Conservation (phyloP, 2,113 vertebrate species). For the Progne subis region DNA sequence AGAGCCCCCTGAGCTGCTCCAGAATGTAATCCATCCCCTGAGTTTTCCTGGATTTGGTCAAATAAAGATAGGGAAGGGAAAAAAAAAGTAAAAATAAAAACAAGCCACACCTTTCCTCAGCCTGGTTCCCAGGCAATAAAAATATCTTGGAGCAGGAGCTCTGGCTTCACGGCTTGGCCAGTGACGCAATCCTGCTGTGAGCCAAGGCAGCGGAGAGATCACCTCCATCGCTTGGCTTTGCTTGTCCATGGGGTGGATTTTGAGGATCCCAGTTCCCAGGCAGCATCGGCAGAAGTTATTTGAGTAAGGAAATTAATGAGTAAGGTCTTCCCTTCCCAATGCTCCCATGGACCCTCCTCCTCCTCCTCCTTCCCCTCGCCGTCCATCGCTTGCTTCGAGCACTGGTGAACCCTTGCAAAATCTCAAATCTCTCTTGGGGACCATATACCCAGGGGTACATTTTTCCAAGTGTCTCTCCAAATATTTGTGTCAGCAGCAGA, state of each 20-base stretch:
- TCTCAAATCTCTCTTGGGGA: background rate
- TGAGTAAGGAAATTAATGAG: background rate
- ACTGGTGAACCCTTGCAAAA: background rate
- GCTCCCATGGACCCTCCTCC: background rate
- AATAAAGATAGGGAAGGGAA: background rate
- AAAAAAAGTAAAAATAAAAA: background rate
- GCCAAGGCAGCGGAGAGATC: background rate
- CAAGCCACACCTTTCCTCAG: constrained; percentile 10
- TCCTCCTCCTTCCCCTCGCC: background rate
- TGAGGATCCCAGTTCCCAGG: background rate
- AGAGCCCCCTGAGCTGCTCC: fast-evolving
- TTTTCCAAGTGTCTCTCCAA: background rate
- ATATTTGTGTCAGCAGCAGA: background rate
- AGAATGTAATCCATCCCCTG: background rate
- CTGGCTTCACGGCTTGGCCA: fast-evolving
- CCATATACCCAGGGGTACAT: background rate
- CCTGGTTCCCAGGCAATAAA: constrained; percentile 22
- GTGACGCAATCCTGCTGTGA: background rate
- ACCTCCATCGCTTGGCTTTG: background rate
- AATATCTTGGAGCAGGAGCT: background rate
- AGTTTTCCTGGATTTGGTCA: background rate
- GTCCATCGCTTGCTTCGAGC: fast-evolving
- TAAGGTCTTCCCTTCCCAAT: background rate
- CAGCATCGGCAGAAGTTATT: background rate
- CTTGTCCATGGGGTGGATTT: background rate